Evolutionary conservation across 92 coral and sea anemone genomes (phyloP), one percentile per base, ranked within the genome.

Genomic region (Epizoanthus fatuus): DNA sequence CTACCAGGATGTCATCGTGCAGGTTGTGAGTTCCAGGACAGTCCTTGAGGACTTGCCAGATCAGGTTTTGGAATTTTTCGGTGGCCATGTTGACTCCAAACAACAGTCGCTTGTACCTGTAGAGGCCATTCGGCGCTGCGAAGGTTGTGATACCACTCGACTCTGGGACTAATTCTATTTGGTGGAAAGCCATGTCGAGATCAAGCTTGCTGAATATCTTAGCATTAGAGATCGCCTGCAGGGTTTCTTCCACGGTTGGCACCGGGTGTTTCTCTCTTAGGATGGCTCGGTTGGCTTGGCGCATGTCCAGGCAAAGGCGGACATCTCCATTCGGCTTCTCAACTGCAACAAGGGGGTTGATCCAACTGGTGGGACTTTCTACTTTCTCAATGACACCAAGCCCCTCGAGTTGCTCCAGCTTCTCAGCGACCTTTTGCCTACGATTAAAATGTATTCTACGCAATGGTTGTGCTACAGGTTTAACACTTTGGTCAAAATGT

Each of bases 61-160:
- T 62, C 10, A 79, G 52, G 56, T 79, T 17, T 68, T 79, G 74
- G 52, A 79, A 79, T 16, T 79, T 79, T 11, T 63, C 84, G 1
- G 62, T 79, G 2, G 84, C 73, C 84, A 79, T 60, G 84, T 79
- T 79, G 58, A 79, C 49, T 16, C 84, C 84, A 7, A 79, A 40
- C 1, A 79, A 42, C 39, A 71, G 58, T 0, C 86, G 7, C 54
- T 68, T 69, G 63, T 81, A 81, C 3, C 56, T 47, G 20, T 81
- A 69, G 22, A 81, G 62, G 60, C 86, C 86, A 14, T 54, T 69
- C 7, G 89, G 91, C 17, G 88, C 93, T 17, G 93, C 93, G 81
- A 89, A 92, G n/a, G 90, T 92, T 53, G 95, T 86, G 66, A 89
- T 89, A 77, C 89, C 95, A 49, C 93, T 74, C 12, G 93, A 92